Evolutionary conservation across 1,140 invertebrate species (phyloP).

Genomic region (Bemisia tabaci): DNA sequence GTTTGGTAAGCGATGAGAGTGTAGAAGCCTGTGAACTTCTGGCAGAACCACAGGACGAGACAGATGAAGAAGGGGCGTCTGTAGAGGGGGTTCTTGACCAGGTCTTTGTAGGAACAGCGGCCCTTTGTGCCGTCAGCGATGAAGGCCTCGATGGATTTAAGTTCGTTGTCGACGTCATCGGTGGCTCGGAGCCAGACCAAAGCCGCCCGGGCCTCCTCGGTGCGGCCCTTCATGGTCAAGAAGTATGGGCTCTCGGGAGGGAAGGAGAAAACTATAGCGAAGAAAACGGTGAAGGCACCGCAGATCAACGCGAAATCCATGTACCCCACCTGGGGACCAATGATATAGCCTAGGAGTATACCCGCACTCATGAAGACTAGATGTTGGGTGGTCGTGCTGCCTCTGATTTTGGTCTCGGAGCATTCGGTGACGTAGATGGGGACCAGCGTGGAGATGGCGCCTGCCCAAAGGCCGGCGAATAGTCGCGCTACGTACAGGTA

Average conservation of each 20-base stretch:
- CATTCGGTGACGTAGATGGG: background rate
- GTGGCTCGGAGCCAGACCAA: background rate
- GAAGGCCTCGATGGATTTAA: background rate
- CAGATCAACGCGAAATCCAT: background rate
- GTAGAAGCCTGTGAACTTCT: background rate
- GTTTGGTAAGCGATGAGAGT: background rate
- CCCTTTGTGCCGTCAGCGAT: background rate
- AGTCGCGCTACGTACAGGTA: background rate
- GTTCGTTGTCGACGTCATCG: background rate
- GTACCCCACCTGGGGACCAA: background rate
- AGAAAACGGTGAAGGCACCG: background rate
- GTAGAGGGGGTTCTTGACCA: background rate
- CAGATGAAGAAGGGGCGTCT: background rate
- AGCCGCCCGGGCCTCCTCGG: background rate
- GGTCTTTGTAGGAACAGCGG: background rate
- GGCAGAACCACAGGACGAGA: background rate
- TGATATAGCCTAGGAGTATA: background rate
- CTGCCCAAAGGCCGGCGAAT: background rate
- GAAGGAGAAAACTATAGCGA: background rate
- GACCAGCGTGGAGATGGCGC: background rate
- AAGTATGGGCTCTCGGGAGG: background rate
- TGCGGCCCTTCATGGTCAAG: background rate
- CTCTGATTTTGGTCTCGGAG: background rate
- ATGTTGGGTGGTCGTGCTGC: background rate
- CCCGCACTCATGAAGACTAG: background rate